Evolutionary conservation across 2,797 vertebrate species (phyloP), one percentile per base, ranked within the genome.

Genomic region (Enteromius thamalakanensis): DNA sequence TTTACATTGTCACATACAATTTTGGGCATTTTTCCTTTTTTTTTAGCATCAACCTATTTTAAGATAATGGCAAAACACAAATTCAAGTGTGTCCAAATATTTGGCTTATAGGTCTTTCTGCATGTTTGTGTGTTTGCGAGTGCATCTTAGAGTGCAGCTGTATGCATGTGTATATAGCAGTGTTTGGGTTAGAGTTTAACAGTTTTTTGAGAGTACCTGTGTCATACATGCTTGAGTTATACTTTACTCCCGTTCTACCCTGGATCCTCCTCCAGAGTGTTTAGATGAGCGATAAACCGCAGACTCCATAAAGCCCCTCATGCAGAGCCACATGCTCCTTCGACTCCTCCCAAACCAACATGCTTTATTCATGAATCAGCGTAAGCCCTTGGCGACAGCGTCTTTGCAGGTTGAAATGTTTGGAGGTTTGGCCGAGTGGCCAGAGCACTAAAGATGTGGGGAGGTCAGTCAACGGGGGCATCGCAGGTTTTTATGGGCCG

Each of bases 391-490:
- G 77, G 80, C 79, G 74, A 91, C 90, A 80, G 85, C 86, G 84
- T 89, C 90, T 90, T 83, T 90, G 88, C 72, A 85, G 76, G 89
- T 92, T 91, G 87, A 92, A 91, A 93, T 93, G 90, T 92, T 92
- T 93, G 89, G 79, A 89, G 55, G 49, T 23, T 86, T 89, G 88
- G 88, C 85, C 49, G 32, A 55, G 62, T 83, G 81, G 87, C 87
- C 84, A 80, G 84, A 58, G 62, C 21, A 76, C 80, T 70, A 84
- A 81, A 70, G 78, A 81, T 67, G 70, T 74, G 55, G 85, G 71
- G 76, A 84, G 82, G 84, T 88, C 64, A 49, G 85, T 80, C 82
- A 86, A 79, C 68, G 40, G 85, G 80, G 84, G 87, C 88, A 88
- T 84, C 84, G 40, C 76, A 68, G 76, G 69, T 80, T 83, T 88